Evolutionary conservation across 1,140 invertebrate species (phyloP), one percentile per base, ranked within the genome.

Genomic region (Caenorhabditis inopinata): DNA sequence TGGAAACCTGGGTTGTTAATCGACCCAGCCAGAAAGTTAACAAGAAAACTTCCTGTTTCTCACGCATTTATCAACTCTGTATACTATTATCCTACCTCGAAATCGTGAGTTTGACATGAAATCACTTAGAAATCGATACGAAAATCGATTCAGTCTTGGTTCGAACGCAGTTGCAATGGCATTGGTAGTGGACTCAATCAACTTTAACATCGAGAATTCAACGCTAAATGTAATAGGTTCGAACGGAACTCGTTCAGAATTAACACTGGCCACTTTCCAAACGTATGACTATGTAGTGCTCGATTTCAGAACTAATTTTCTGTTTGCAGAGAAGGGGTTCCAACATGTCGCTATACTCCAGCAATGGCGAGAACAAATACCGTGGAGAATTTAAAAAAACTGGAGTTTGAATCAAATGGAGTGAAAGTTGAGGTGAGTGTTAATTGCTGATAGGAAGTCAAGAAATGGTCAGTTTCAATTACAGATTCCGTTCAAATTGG

Each of bases 41-140:
- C 12, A 58, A 12, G 12, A 16, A 58, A 58, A 58, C 51, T 58
- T 58, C 51, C 51, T 21, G 58, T 68, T 42, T 68, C 58, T 16
- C 58, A 76, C 11, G 75, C 48, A 18, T 76, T 76, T 38, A 38
- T 76, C n/a, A 35, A 23, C 16, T 76, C 75, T 25, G 75, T 35
- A 6, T 76, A 76, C 32, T 76, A 76, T 25, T 76, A 76, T 53
- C 75, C 75, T 32, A 76, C 48, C 0, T 76, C 75, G 16, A 51
- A 76, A 38, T 32, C 25, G 75, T 76, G 18, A 49, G 74, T 51
- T 32, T 16, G 27, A 58, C n/a, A 38, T 68, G 1, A 9, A 6
- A 32, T 21, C 3, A 42, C 12, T 68, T 42, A 2, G 1, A 3
- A 38, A 1, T 32, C 1, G 11, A 18, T 58, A 27, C 27, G 0